These are phyloP conservation scores for Sitta europaea DNA, from an alignment of 2,113 vertebrate species.

Conservation along the genomic window DNA sequence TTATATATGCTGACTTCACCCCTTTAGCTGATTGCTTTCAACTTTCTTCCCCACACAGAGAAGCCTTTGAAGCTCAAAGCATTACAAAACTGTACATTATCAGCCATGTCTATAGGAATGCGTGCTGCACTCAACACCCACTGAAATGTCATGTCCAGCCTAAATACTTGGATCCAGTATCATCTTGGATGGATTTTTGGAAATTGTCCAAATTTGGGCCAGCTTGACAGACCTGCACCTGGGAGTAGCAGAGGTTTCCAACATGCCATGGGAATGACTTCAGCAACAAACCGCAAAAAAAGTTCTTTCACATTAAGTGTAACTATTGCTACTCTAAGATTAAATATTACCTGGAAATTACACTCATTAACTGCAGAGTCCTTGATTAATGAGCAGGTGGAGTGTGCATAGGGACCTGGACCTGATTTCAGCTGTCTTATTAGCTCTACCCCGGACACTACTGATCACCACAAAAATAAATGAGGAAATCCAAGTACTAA, in stretches of 20 bases:
- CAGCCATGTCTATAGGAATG: neutral
- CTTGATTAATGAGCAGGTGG: slow-evolving; percentile 71
- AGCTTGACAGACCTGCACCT: neutral
- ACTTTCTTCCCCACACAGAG: neutral
- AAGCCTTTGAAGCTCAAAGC: slow-evolving; percentile 12
- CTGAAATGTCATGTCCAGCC: neutral
- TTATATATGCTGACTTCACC: neutral
- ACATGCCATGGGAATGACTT: neutral
- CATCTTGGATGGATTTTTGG: neutral
- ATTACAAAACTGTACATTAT: neutral
- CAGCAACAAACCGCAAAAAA: neutral
- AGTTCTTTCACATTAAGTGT: neutral
- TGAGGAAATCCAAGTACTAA: slow-evolving; percentile 25
- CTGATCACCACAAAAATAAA: slow-evolving; percentile 21
- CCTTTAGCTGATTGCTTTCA: neutral
- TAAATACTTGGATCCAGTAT: neutral
- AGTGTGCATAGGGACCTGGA: slow-evolving; percentile 39
- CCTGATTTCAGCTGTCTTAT: neutral
- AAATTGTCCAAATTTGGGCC: neutral
- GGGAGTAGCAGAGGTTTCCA: neutral
- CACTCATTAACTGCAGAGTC: slow-evolving; percentile 69
- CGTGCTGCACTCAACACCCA: neutral
- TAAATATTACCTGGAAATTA: slow-evolving; percentile 65
- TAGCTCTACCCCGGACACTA: slow-evolving; percentile 21
- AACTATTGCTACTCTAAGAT: slow-evolving; percentile 37